Evolutionary conservation across 2,888 invertebrate species (phyloP).

Genomic region (Mythimna impura): DNA sequence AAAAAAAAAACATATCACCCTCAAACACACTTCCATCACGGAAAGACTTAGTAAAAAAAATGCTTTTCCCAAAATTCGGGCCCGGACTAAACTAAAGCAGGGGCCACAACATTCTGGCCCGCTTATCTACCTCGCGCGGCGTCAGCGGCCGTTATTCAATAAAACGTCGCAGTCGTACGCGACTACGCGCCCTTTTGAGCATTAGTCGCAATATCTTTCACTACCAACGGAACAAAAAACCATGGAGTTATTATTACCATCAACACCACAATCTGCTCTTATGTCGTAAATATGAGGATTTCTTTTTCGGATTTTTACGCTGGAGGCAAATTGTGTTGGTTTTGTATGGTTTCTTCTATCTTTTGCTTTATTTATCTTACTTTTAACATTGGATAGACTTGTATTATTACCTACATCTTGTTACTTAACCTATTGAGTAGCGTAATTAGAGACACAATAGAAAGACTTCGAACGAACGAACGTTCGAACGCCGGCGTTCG

Average conservation of each 20-base stretch:
- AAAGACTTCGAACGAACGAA: too few species aligned
- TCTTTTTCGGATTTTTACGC: conserved; percentile 30
- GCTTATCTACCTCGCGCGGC: conserved; percentile 79
- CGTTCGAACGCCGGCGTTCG: too few species aligned
- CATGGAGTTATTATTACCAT: conserved; percentile 62
- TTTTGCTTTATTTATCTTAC: background rate
- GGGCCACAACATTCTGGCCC: conserved; percentile 66
- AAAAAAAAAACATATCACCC: conserved; percentile 1
- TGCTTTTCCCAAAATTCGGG: conserved; percentile 5
- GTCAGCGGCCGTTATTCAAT: conserved; percentile 83
- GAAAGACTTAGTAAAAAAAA: conserved; percentile 14
- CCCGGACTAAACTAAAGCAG: conserved; percentile 32
- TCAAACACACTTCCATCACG: conserved; percentile 4
- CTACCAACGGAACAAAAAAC: conserved; percentile 67
- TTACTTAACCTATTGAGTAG: too few species aligned
- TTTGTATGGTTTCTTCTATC: background rate
- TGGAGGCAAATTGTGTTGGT: conserved; percentile 11
- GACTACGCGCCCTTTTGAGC: conserved; percentile 71
- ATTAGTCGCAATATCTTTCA: conserved; percentile 74
- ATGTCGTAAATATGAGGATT: conserved; percentile 61
- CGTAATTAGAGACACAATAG: too few species aligned
- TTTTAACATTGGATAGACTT: background rate
- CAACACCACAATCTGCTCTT: conserved; percentile 57
- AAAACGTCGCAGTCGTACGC: conserved; percentile 77
- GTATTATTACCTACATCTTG: background rate